phyloP scores from a whole-genome alignment of 2,888 invertebrate genomes.

The Erebia epiphron region DNA sequence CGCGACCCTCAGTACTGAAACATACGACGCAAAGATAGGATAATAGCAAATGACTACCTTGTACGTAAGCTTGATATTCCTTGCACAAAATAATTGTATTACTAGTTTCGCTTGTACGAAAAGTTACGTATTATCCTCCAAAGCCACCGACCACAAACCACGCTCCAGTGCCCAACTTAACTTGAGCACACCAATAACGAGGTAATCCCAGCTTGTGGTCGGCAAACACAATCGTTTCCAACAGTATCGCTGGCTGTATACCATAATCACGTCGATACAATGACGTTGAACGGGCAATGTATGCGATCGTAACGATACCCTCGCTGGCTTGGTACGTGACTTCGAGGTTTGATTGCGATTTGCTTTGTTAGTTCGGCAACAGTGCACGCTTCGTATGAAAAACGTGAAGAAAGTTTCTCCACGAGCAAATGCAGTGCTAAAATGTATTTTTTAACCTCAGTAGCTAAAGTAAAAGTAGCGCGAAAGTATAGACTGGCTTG shows the following conservation, averaged over 20 bases:
- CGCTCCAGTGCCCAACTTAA: not conserved
- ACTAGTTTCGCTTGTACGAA: not conserved
- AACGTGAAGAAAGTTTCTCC: slow-evolving; percentile 16
- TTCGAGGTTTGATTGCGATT: slow-evolving; percentile 19
- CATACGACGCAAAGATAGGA: too few relatives aligned
- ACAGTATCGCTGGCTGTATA: slow-evolving; percentile 9
- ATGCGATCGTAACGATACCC: slow-evolving; percentile 18
- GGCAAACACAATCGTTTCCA: slow-evolving; percentile 7
- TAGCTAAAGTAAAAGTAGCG: too few relatives aligned
- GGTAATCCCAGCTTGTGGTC: not conserved
- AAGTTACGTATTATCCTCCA: not conserved
- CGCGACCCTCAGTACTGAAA: too few relatives aligned
- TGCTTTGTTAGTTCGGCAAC: slow-evolving; percentile 18
- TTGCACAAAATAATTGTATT: not conserved
- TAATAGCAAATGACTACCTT: too few relatives aligned
- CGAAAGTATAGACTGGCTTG: too few relatives aligned
- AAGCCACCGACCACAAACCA: not conserved
- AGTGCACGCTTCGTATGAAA: slow-evolving; percentile 1
- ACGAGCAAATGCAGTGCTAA: not conserved
- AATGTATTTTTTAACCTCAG: not conserved
- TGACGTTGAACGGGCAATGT: slow-evolving; percentile 20
- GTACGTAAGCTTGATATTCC: not conserved
- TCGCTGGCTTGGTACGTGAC: slow-evolving; percentile 25
- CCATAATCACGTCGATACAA: slow-evolving; percentile 1
- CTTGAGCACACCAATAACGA: not conserved